Evolutionary conservation across 2,113 vertebrate genomes (phyloP), one percentile per base, ranked within the genome.

Genomic region (Pollachius pollachius): DNA sequence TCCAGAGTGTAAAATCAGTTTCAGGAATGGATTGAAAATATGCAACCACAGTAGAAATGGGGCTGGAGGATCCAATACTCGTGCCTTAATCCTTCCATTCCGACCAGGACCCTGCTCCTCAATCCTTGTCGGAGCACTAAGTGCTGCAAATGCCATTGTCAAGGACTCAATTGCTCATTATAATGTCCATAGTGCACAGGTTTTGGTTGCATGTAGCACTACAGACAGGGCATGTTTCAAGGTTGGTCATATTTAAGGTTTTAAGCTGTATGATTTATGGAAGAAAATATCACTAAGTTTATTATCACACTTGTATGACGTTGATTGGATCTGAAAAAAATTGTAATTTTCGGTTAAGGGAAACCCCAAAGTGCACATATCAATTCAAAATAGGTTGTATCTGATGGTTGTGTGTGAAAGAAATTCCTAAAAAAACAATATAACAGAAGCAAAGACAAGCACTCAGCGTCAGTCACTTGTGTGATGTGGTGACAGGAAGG

Each of bases 1-100:
- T 65, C 48, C 34, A 48, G 63, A 65, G 63, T 21, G 63, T 65
- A 65, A 34, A 16, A 65, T 65, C 63, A 48, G 37, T 9, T 65
- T 48, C 63, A 65, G 63, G 63, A 64, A 64, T 64, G 63, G 63
- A 65, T 65, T 34, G 63, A 17, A 65, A 65, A 65, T 7, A 41
- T 11, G 17, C 63, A 19, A 65, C 37, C 11, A 48, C n/a, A 1
- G 17, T 8, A 64, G 27, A 15, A 64, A 37, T 64, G 62, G 62
- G 62, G 16, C 30, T 34, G 30, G 62, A 64, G 62, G 34, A 65
- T 65, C 30, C n/a, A 64, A 64, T 27, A 37, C 62, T 23, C 62
- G 19, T 65, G 63, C 63, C 63, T 65, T 17, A 65, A 18, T 65
- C 63, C 34, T 30, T 37, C 62, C 62, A 37, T 37, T 64, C 30